Conservation (phyloP, 2,797 vertebrate species). For the Pseudochirops corinnae region DNA sequence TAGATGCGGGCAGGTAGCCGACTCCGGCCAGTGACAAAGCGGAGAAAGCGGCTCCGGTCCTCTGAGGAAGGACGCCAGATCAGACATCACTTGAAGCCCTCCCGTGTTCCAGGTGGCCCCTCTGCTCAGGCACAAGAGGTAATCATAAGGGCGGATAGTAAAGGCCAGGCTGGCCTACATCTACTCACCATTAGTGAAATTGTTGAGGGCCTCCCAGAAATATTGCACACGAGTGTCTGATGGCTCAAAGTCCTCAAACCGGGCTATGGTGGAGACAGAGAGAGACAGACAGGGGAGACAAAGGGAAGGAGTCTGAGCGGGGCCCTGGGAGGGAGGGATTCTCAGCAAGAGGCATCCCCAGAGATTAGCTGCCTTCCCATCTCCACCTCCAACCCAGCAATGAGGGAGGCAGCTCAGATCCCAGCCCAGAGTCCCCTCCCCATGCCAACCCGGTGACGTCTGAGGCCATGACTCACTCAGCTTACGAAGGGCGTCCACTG, state of each 20-base stretch:
- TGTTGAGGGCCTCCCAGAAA: conserved; percentile 97
- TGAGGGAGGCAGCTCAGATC: not conserved
- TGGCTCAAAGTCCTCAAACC: conserved; percentile 95
- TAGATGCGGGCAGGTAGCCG: conserved; percentile 98
- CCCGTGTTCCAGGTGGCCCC: not conserved
- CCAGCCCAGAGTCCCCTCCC: not conserved
- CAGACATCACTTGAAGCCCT: conserved; percentile 1
- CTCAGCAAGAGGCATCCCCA: not conserved
- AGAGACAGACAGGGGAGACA: not conserved
- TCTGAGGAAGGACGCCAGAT: conserved; percentile 86
- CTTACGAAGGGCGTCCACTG: conserved; percentile 96
- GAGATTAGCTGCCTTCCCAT: not conserved
- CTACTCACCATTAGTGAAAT: conserved; percentile 96
- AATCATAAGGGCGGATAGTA: not conserved
- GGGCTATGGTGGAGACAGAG: conserved; percentile 85
- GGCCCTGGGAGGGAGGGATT: not conserved
- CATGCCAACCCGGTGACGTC: not conserved
- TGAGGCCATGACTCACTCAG: conserved; percentile 91
- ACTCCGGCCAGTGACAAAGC: conserved; percentile 98
- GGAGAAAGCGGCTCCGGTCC: conserved; percentile 98
- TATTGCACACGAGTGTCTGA: conserved; percentile 94
- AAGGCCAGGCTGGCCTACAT: conserved; percentile 16
- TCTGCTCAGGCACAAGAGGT: no score
- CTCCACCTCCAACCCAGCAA: not conserved
- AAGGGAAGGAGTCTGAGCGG: not conserved